These are phyloP conservation scores for Xenopus laevis DNA, from an alignment of 2,113 vertebrate genomes.

Conservation along the genomic window DNA sequence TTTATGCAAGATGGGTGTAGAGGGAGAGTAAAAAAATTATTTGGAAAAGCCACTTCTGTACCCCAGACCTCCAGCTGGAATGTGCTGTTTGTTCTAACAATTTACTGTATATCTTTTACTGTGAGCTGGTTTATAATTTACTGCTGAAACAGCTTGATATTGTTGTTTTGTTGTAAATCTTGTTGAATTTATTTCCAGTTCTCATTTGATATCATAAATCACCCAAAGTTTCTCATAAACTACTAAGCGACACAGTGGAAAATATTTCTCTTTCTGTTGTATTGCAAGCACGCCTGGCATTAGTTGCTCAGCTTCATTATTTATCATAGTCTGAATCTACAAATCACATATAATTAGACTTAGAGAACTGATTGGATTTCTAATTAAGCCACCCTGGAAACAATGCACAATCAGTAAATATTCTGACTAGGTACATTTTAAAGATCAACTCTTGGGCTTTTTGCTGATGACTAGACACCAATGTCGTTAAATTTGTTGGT, in stretches of 20 bases:
- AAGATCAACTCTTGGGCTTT: constrained; percentile 85
- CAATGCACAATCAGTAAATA: constrained; percentile 85
- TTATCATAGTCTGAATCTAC: constrained; percentile 83
- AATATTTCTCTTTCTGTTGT: constrained; percentile 75
- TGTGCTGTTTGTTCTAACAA: too few relatives aligned
- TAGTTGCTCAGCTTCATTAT: constrained; percentile 78
- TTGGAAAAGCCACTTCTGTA: too few relatives aligned
- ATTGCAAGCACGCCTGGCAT: constrained; percentile 78
- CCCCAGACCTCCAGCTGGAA: too few relatives aligned
- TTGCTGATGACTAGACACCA: constrained; percentile 85
- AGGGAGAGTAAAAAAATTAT: too few relatives aligned
- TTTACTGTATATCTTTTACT: too few relatives aligned
- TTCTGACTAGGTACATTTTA: constrained; percentile 85
- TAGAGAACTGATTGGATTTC: constrained; percentile 83
- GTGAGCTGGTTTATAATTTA: too few relatives aligned
- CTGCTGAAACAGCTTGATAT: neutral
- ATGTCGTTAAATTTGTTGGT: constrained; percentile 86
- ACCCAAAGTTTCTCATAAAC: constrained; percentile 62
- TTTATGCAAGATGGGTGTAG: too few relatives aligned
- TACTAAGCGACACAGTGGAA: constrained; percentile 64
- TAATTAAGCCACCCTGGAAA: constrained; percentile 85
- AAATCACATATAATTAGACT: constrained; percentile 86
- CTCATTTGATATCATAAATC: constrained; percentile 57
- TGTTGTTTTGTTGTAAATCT: constrained; percentile 47
- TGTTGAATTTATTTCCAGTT: constrained; percentile 51